Base-by-base conservation (phyloP, 2,113 vertebrate genomes). In the Xiphophorus couchianus region DNA sequence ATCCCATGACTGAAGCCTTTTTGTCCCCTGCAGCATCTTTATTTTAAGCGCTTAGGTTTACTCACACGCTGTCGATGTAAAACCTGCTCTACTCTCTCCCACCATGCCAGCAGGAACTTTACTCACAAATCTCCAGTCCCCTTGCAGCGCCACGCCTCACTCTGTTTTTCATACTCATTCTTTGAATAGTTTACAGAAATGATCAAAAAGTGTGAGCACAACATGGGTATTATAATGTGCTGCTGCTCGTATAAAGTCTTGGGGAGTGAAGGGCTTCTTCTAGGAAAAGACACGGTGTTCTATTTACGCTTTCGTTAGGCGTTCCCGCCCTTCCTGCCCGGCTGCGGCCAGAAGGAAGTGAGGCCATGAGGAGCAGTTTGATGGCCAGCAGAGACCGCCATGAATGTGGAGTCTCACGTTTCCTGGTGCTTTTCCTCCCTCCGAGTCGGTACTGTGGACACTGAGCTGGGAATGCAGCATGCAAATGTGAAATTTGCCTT, bases 291-390 rank as follows among this genome's bases (percentile, higher is more conserved):
- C 69, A 66, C 64, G 62, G 77, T 70, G 83, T 89, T 90, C 76
- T 85, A 86, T 90, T 91, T 84, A 44, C 11, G 80, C 66, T 62
- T 68, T 69, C 3, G 66, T 74, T 65, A 31, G 62, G 72, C 48
- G 73, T 51, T 86, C 66, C 84, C 90, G 35, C 93, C 93, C 91
- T 93, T 94, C 93, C 94, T 90, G 84, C 68, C 58, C 0, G 54
- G 77, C 71, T 76, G 74, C 67, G 71, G 60, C 86, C 71, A 73
- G 77, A n/a, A 90, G 92, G 92, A 94, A 88, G 88, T 89, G 75
- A 89, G 83, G 63, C 85, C 74, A 78, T 3, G 63, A 83, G 69
- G 69, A 44, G 66, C 71, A 37, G 73, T 73, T 62, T 62, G 70
- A 69, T 30, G 67, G 63, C 63, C 66, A 61, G 12, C 19, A 28